Base-by-base conservation (phyloP, 2,888 invertebrate genomes). In the Caenorhabditis imperialis region DNA sequence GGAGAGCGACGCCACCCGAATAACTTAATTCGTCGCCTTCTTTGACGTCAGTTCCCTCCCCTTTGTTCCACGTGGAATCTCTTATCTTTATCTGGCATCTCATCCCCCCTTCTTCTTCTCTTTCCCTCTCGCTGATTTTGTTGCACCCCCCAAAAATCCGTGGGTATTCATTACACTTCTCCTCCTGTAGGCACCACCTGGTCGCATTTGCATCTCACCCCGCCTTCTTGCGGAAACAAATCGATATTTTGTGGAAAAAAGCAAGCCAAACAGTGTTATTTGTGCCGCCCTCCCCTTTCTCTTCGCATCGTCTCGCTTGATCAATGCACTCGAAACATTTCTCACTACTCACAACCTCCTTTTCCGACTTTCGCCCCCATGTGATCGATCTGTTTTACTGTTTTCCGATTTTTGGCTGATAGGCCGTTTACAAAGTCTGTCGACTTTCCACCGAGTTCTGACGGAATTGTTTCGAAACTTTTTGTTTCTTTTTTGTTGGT, bases 21-120 rank as follows among this genome's bases (percentile, higher is more conserved):
- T 51, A 51, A 51, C 51, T 51, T 51, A 51, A 51, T 51, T 51
- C 51, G 51, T 51, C 37, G 38, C 51, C 50, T n/a, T 61, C 47
- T 40, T 40, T 18, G 22, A 40, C 25, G 7, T 40, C 54, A 22
- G 12, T 45, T 14, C 50, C 12, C 48, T n/a, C n/a, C n/a, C n/a
- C n/a, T n/a, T n/a, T n/a, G n/a, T n/a, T n/a, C n/a, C n/a, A n/a
- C n/a, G n/a, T n/a, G n/a, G n/a, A n/a, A n/a, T n/a, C 14, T 50
- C 50, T 20, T 33, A 12, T 35, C 35, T 35, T 35, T 22, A 14
- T 20, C 30, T 33, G 35, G n/a, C 22, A 33, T 27, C 35, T 22
- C 20, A 12, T 18, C 20, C 35, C 20, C 33, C 20, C 18, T 47
- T 7, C n/a, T 27, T 16, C 33, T 50, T 33, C 22, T 27, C 50